Conservation (phyloP, 2,113 vertebrate genomes). For the Thamnaconus septentrionalis region DNA sequence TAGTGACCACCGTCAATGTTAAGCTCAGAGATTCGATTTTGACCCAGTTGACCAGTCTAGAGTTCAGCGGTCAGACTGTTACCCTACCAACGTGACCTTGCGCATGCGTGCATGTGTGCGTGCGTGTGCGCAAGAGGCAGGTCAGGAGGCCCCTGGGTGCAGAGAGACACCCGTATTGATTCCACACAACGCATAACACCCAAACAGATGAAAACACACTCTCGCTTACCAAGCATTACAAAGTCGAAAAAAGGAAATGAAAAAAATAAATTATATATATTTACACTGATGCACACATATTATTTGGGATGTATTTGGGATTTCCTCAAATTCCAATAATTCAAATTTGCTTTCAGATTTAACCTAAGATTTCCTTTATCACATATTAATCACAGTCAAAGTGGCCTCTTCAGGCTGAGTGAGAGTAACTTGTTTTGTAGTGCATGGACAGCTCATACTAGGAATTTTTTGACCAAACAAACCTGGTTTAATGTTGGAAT, state of each 20-base stretch:
- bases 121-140: not conserved
- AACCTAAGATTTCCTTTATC: too few relatives aligned
- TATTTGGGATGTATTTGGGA: too few relatives aligned
- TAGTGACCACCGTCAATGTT: conserved; percentile 20
- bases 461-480: too few relatives aligned
- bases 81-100: conserved; percentile 12
- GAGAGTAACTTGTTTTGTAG: too few relatives aligned
- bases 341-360: too few relatives aligned
- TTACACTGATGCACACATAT: not conserved
- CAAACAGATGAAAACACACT: not conserved
- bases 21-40: conserved; percentile 36
- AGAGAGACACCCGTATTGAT: conserved; percentile 15
- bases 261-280: too few relatives aligned
- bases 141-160: conserved; percentile 1
- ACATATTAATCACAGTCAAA: too few relatives aligned
- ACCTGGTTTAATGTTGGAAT: too few relatives aligned
- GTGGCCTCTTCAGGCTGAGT: too few relatives aligned
- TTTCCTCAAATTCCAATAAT: too few relatives aligned
- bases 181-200: not conserved
- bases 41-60: conserved; percentile 37
- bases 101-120: not conserved
- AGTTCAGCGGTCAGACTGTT: conserved; percentile 43
- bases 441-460: too few relatives aligned
- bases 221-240: not conserved
- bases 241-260: not conserved